Evolutionary conservation across 2,888 invertebrate genomes (phyloP).

Genomic region (Scelioninae gen. 1): DNA sequence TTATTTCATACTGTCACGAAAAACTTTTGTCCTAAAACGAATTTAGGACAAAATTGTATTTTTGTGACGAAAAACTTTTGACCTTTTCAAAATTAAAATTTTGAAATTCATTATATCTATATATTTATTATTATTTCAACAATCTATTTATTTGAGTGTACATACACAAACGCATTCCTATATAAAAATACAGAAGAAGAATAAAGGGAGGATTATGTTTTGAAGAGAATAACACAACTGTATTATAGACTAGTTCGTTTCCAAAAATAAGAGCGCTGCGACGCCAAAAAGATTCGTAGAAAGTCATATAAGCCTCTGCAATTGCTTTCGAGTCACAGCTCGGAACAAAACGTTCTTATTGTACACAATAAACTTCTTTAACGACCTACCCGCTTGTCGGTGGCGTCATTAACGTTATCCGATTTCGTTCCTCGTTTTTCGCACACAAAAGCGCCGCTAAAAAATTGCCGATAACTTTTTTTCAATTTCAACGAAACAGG

Average conservation of each 20-base stretch:
- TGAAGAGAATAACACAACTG: conserved; percentile 11
- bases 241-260: conserved; percentile 8
- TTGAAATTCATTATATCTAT: no score
- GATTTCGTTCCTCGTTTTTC: conserved; percentile 57
- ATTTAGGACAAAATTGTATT: no score
- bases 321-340: conserved; percentile 67
- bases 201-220: conserved; percentile 5
- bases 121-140: no score
- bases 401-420: conserved; percentile 70
- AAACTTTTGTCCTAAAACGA: no score
- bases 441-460: conserved; percentile 29
- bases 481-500: conserved; percentile 36
- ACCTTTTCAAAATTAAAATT: no score
- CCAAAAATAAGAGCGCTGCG: conserved; percentile 26
- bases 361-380: conserved; percentile 70
- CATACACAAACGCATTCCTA: no score
- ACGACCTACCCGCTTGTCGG: conserved; percentile 64
- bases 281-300: conserved; percentile 53
- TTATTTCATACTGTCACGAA: no score
- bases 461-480: conserved; percentile 64
- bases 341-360: conserved; percentile 68
- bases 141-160: no score
- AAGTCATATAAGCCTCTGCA: conserved; percentile 64
- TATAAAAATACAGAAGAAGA: not conserved
- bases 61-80: no score